A percentile compares a stretch with the other conserved stretches of the same genome.
Evolutionary conservation across 2,888 invertebrate genomes (phyloP).

Genomic region (Chrysolina americana): DNA sequence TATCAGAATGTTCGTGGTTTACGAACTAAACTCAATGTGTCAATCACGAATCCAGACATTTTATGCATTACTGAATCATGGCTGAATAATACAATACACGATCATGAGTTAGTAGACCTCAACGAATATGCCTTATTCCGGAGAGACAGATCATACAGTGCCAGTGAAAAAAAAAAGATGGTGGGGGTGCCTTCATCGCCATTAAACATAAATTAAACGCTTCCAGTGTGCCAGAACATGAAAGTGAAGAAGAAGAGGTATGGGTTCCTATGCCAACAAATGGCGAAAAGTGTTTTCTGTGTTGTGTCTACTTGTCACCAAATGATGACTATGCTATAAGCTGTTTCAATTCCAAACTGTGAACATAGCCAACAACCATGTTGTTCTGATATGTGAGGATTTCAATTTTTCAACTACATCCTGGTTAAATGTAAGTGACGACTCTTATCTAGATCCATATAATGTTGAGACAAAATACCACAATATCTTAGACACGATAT

Average conservation of each 20-base stretch:
- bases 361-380: too few species aligned
- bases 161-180: slow-evolving; percentile 28
- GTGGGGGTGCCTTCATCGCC: slow-evolving; percentile 35
- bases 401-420: too few species aligned
- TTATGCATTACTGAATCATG: slow-evolving; percentile 35
- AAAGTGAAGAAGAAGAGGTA: slow-evolving; percentile 30
- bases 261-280: slow-evolving; percentile 18
- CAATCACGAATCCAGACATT: slow-evolving; percentile 26
- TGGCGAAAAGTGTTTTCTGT: not conserved
- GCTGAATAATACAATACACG: slow-evolving; percentile 28
- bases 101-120: slow-evolving; percentile 32
- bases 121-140: slow-evolving; percentile 35
- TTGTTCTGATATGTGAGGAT: too few species aligned
- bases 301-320: slow-evolving; percentile 32
- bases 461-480: slow-evolving; percentile 14
- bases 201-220: slow-evolving; percentile 32
- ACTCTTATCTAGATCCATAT: not conserved
- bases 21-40: slow-evolving; percentile 19
- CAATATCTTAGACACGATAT: slow-evolving; percentile 9
- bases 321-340: slow-evolving; percentile 9
- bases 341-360: slow-evolving; percentile 21
- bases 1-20: slow-evolving; percentile 27
- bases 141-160: slow-evolving; percentile 32
- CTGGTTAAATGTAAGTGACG: not conserved
- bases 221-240: slow-evolving; percentile 7